Evolutionary conservation across 2,888 invertebrate species (phyloP).

Genomic region (Melanargia galathea): DNA sequence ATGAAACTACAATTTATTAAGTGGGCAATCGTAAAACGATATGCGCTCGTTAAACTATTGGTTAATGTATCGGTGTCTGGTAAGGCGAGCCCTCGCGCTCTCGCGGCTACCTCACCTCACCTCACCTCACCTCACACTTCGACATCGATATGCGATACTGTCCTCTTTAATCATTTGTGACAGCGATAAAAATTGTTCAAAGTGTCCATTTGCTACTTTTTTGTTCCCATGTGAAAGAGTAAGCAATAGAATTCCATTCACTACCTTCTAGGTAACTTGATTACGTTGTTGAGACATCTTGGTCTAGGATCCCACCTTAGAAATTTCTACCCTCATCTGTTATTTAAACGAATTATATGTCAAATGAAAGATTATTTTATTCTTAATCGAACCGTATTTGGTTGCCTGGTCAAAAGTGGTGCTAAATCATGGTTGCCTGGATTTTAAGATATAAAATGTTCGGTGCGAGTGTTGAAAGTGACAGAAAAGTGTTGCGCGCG

Average conservation of each 20-base stretch:
- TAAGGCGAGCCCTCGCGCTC: slow-evolving; percentile 61
- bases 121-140: slow-evolving; percentile 58
- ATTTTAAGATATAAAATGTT: too few relatives aligned
- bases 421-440: too few relatives aligned
- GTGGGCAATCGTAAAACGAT: slow-evolving; percentile 68
- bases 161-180: slow-evolving; percentile 37
- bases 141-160: slow-evolving; percentile 35
- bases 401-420: too few relatives aligned
- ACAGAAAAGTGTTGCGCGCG: too few relatives aligned
- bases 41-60: slow-evolving; percentile 76
- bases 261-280: not conserved
- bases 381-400: too few relatives aligned
- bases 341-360: too few relatives aligned
- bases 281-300: slow-evolving; percentile 1
- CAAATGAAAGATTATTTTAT: too few relatives aligned
- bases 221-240: slow-evolving; percentile 21
- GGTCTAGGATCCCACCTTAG: too few relatives aligned
- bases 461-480: too few relatives aligned
- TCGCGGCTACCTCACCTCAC: slow-evolving; percentile 66
- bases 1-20: slow-evolving; percentile 61
- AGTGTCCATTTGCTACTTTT: slow-evolving; percentile 30
- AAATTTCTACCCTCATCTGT: too few relatives aligned
- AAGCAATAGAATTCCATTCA: slow-evolving; percentile 11
- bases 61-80: slow-evolving; percentile 75
- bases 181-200: slow-evolving; percentile 34